Conservation (phyloP, 92 coral and sea anemone species). For the Parazoanthus darwini region DNA sequence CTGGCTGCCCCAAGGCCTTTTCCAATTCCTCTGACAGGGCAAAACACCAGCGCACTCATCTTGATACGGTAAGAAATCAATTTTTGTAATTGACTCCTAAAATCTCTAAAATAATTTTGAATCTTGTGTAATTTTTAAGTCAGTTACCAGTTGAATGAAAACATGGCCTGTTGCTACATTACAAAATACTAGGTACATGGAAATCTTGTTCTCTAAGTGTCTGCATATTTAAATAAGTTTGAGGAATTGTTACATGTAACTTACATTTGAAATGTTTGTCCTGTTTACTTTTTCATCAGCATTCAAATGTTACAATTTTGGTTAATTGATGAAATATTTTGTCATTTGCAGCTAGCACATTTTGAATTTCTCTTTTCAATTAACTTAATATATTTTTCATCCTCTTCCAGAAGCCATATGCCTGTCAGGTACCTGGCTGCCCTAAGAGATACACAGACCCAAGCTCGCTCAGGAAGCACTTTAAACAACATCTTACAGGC, state of each 20-base stretch:
- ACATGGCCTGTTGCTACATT: too few species aligned
- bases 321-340: background rate
- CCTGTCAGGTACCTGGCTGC: constrained; percentile 64
- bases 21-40: constrained; percentile 98
- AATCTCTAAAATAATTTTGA: too few species aligned
- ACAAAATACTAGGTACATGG: too few species aligned
- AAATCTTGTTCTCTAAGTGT: too few species aligned
- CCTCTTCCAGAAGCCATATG: constrained; percentile 54
- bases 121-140: too few species aligned
- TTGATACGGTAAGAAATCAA: constrained; percentile 78
- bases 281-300: too few species aligned
- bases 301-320: background rate
- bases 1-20: constrained; percentile 96
- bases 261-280: too few species aligned
- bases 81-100: background rate
- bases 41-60: constrained; percentile 95
- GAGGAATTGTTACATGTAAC: too few species aligned
- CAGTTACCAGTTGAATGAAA: too few species aligned
- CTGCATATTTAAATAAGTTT: too few species aligned
- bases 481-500: constrained; percentile 88
- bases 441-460: constrained; percentile 66
- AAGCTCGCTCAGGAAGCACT: constrained; percentile 60
- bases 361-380: background rate
- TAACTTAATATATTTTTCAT: background rate
- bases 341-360: too few species aligned